A percentile compares a stretch with the other conserved stretches of the same genome.
Evolutionary conservation across 37 sponge, comb jelly and placozoan genomes (phyloP).

Genomic region (Beroe forskalii): DNA sequence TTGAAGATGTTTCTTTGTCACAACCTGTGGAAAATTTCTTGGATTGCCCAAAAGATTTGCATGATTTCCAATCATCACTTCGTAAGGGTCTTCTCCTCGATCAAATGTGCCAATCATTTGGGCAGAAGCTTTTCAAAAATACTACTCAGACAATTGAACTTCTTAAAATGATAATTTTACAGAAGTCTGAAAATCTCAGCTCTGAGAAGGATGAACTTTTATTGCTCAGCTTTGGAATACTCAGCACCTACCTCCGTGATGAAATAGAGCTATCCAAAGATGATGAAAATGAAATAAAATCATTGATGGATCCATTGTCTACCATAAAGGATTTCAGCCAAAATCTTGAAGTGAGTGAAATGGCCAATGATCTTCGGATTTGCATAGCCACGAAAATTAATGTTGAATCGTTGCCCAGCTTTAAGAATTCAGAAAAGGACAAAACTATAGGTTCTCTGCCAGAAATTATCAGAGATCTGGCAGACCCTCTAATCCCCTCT

Average conservation of each 20-base stretch:
- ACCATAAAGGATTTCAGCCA: neutral
- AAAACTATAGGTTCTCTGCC: neutral
- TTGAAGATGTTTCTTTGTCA: neutral
- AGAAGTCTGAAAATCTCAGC: slow-evolving; percentile 2
- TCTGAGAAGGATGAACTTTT: slow-evolving; percentile 18
- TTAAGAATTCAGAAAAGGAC: neutral
- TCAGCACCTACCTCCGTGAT: slow-evolving; percentile 60
- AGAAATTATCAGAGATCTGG: slow-evolving; percentile 28
- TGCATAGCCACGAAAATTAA: slow-evolving; percentile 55
- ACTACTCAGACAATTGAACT: slow-evolving; percentile 50
- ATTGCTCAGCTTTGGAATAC: slow-evolving; percentile 25
- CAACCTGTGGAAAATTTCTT: neutral
- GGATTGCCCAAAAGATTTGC: neutral
- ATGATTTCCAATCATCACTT: slow-evolving; percentile 9
- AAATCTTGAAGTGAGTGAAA: neutral
- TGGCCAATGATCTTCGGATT: slow-evolving; percentile 47
- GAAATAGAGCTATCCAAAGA: neutral
- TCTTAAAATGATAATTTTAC: slow-evolving; percentile 1
- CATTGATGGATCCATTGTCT: neutral
- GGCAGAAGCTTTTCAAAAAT: slow-evolving; percentile 13
- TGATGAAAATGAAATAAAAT: slow-evolving; percentile 41
- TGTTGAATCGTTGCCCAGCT: neutral
- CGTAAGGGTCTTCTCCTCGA: slow-evolving; percentile 20
- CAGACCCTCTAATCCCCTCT: slow-evolving; percentile 41
- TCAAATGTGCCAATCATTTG: slow-evolving; percentile 26